Conservation (phyloP, 2,113 vertebrate genomes). For the Labeo rohita region DNA sequence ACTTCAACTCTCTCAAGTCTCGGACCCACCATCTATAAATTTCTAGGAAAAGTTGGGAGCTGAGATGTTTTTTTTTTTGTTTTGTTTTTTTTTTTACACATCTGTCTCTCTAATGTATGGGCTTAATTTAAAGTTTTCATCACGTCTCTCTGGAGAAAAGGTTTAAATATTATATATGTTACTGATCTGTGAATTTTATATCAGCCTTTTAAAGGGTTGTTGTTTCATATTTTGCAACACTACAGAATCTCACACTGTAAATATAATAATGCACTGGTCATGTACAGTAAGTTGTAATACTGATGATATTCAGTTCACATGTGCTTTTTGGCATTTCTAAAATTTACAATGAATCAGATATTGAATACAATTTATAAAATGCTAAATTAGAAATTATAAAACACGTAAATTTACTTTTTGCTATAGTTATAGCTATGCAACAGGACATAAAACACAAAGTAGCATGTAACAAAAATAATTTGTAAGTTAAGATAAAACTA, state of each 20-base stretch:
- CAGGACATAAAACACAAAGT: too few species aligned
- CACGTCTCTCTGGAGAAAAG: constrained; percentile 6
- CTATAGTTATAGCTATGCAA: not conserved
- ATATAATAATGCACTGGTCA: not conserved
- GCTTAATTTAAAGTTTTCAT: constrained; percentile 57
- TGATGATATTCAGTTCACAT: not conserved
- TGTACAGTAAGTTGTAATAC: not conserved
- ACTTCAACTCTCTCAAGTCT: constrained; percentile 2
- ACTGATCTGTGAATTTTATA: not conserved
- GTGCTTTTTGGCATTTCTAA: not conserved
- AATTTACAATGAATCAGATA: not conserved
- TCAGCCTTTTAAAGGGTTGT: not conserved
- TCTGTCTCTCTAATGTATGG: constrained; percentile 12
- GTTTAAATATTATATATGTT: not conserved
- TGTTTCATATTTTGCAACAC: not conserved
- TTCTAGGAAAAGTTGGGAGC: not conserved
- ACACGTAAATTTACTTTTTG: not conserved
- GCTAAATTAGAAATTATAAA: not conserved
- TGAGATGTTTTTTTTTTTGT: not conserved
- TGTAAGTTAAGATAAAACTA: too few species aligned
- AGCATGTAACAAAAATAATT: too few species aligned
- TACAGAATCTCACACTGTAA: not conserved
- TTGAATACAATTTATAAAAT: not conserved
- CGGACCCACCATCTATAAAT: constrained; percentile 20
- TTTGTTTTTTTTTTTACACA: not conserved